A percentile compares a stretch with the other conserved stretches of the same genome.
Conservation (phyloP, 2,888 invertebrate species). For the Ferrisia virgata region DNA sequence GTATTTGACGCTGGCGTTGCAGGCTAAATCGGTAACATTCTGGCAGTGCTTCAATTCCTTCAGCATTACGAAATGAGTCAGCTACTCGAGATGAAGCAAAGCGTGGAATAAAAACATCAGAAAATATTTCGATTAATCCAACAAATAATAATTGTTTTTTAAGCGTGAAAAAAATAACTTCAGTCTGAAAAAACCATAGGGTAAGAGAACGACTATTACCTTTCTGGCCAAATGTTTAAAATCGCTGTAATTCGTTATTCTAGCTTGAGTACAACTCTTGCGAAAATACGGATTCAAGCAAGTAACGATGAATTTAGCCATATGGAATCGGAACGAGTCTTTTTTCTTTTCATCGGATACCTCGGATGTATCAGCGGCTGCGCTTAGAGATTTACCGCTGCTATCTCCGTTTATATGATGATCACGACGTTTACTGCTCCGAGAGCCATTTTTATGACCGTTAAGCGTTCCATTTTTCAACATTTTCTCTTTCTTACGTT, state of each 20-base stretch:
- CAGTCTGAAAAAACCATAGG: too few species aligned
- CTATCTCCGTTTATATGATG: conserved; percentile 53
- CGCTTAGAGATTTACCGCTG: conserved; percentile 53
- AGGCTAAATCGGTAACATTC: conserved; percentile 77
- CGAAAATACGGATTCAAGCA: conserved; percentile 76
- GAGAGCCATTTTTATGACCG: background rate
- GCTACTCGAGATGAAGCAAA: conserved; percentile 58
- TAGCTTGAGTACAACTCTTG: conserved; percentile 58
- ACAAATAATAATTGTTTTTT: too few species aligned
- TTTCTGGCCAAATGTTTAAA: conserved; percentile 92
- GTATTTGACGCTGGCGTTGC: conserved; percentile 86
- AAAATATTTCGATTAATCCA: background rate
- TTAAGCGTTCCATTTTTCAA: background rate
- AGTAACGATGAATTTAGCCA: conserved; percentile 72
- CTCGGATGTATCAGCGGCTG: conserved; percentile 57
- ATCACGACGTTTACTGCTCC: conserved; percentile 51
- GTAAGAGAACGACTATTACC: too few species aligned
- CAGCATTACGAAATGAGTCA: conserved; percentile 91
- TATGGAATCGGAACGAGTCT: conserved; percentile 74
- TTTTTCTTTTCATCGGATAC: conserved; percentile 69
- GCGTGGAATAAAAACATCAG: background rate
- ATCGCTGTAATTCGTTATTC: conserved; percentile 85
- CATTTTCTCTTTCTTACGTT: background rate
- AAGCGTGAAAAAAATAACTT: background rate
- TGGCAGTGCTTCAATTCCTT: conserved; percentile 85